Conservation (phyloP, 2,888 invertebrate species). For the Schizotus pectinicornis region DNA sequence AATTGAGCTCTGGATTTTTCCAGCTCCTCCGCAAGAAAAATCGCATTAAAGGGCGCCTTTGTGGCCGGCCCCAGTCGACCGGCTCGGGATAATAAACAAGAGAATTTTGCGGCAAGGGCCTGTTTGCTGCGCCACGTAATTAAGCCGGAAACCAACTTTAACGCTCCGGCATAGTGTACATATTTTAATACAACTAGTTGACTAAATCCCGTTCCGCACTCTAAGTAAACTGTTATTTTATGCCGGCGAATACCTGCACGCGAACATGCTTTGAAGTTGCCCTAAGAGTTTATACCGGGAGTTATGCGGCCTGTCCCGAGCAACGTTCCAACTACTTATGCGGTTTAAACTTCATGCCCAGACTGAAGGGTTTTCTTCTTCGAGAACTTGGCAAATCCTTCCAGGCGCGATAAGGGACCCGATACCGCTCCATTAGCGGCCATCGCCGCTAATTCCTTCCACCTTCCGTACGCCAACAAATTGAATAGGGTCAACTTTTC, state of each 20-base stretch:
- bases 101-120: neutral
- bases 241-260: slow-evolving; percentile 8
- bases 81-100: neutral
- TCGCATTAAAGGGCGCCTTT: slow-evolving; percentile 2
- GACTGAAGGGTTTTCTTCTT: neutral
- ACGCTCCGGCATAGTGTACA: slow-evolving; percentile 1
- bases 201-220: neutral
- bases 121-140: no score
- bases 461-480: no score
- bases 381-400: no score
- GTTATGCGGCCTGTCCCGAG: slow-evolving; percentile 13
- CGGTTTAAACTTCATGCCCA: slow-evolving; percentile 6
- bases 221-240: slow-evolving; percentile 10
- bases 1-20: neutral
- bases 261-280: slow-evolving; percentile 16
- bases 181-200: slow-evolving; percentile 13
- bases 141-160: no score
- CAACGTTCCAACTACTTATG: slow-evolving; percentile 13
- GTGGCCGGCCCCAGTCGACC: neutral
- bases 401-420: no score
- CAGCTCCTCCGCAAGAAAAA: neutral
- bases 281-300: slow-evolving; percentile 8
- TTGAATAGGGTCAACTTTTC: no score
- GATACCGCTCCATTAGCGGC: no score
- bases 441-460: no score